Conservation (phyloP, 2,888 invertebrate genomes). For the Sepiola atlantica region DNA sequence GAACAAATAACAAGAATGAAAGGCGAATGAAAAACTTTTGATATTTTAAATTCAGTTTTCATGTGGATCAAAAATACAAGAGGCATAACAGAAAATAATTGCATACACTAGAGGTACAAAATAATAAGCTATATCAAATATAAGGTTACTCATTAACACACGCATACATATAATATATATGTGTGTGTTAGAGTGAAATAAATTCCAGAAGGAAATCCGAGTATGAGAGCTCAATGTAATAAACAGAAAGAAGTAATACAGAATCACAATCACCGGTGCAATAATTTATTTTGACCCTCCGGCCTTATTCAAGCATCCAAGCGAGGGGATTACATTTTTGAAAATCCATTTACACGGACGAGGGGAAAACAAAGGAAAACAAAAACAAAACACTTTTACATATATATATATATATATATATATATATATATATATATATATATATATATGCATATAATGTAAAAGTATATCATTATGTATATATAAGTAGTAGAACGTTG, state of each 20-base stretch:
- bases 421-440: background rate
- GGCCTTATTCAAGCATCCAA: no score
- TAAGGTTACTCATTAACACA: background rate
- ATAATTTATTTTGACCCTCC: no score
- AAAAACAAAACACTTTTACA: background rate
- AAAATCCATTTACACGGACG: no score
- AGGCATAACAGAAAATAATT: background rate
- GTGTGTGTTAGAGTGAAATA: no score
- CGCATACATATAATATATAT: background rate
- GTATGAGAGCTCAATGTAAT: no score
- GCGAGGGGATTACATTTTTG: no score
- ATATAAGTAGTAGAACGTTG: no score
- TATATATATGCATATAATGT: background rate
- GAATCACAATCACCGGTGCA: no score
- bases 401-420: background rate
- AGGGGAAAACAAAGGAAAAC: no score
- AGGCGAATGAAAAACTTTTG: background rate
- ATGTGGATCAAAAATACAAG: slow-evolving; percentile 32
- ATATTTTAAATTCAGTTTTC: background rate
- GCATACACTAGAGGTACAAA: background rate
- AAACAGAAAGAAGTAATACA: no score
- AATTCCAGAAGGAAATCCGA: no score
- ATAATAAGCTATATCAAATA: background rate
- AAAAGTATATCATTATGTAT: no score
- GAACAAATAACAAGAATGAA: slow-evolving; percentile 21